Evolutionary conservation across 2,888 invertebrate species (phyloP).

Genomic region (Polydrusus cervinus): DNA sequence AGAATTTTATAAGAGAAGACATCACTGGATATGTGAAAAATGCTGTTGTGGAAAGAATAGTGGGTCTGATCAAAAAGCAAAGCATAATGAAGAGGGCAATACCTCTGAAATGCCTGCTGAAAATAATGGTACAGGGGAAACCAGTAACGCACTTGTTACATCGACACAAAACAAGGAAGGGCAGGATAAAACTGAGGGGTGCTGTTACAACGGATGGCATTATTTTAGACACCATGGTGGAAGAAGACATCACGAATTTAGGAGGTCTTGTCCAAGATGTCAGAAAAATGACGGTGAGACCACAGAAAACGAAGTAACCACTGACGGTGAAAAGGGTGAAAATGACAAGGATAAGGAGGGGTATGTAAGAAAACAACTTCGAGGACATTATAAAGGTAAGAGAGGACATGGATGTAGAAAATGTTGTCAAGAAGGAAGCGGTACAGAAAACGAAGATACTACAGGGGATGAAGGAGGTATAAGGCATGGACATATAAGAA

Average conservation of each 20-base stretch:
- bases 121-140: not conserved
- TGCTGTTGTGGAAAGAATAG: not conserved
- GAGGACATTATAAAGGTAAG: conserved; percentile 10
- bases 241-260: not conserved
- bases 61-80: not conserved
- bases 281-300: not conserved
- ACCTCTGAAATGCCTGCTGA: not conserved
- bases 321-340: not conserved
- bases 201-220: not conserved
- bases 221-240: not conserved
- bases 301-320: conserved; percentile 1
- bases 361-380: not conserved
- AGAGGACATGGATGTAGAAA: conserved; percentile 1
- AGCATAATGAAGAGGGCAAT: not conserved
- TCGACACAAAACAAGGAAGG: not conserved
- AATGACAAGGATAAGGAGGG: not conserved
- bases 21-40: not conserved
- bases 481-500: not conserved
- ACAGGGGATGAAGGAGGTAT: not conserved
- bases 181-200: not conserved
- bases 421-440: not conserved
- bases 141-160: not conserved
- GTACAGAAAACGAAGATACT: not conserved
- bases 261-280: not conserved
- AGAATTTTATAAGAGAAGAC: conserved; percentile 6